Conservation (phyloP, 2,888 invertebrate genomes). For the Elysia crispata region DNA sequence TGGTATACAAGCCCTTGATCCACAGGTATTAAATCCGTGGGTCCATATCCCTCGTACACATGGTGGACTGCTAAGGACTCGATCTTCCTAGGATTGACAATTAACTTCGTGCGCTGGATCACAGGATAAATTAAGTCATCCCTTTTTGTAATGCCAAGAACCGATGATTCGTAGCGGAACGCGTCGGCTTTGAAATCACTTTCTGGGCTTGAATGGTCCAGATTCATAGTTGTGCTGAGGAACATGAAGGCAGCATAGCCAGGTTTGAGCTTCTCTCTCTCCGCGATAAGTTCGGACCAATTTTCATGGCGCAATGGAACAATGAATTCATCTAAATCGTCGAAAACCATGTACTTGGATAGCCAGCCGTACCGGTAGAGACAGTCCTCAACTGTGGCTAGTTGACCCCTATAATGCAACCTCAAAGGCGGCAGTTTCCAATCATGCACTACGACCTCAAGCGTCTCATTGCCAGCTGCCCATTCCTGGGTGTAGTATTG, state of each 20-base stretch:
- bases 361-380: slow-evolving; percentile 65
- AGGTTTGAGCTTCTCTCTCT: neutral
- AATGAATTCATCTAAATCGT: slow-evolving; percentile 75
- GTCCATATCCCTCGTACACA: slow-evolving; percentile 51
- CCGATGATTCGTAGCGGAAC: slow-evolving; percentile 56
- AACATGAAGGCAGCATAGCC: slow-evolving; percentile 1
- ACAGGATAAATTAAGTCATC: slow-evolving; percentile 55
- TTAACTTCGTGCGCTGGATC: slow-evolving; percentile 62
- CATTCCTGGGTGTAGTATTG: slow-evolving; percentile 16
- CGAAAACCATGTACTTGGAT: slow-evolving; percentile 66
- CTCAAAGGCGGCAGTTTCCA: slow-evolving; percentile 70
- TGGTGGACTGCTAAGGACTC: slow-evolving; percentile 64
- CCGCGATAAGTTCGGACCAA: slow-evolving; percentile 59
- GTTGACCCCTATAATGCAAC: slow-evolving; percentile 75
- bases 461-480: slow-evolving; percentile 1
- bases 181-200: slow-evolving; percentile 53
- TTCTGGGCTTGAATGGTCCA: slow-evolving; percentile 59
- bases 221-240: slow-evolving; percentile 60
- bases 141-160: slow-evolving; percentile 57
- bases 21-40: neutral
- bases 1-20: slow-evolving; percentile 60
- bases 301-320: slow-evolving; percentile 61
- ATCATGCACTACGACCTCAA: slow-evolving; percentile 66
- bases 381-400: slow-evolving; percentile 74
- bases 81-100: slow-evolving; percentile 57